phyloP scores from a whole-genome alignment of 1,140 invertebrate genomes.

The Nomia melanderi region DNA sequence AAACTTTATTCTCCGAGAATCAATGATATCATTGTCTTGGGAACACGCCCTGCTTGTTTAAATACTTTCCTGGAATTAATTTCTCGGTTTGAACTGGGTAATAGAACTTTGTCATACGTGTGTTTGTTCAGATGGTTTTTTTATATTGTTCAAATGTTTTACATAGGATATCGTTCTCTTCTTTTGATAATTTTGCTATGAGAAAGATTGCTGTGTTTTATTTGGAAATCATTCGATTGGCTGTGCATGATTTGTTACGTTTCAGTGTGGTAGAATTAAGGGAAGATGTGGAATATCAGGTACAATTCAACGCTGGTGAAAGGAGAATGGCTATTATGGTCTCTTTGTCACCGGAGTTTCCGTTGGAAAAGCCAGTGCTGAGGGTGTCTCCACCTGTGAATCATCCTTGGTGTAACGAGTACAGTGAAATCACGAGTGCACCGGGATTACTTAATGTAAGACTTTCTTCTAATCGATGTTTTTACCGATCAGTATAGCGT shows the following conservation, averaged over 20 bases:
- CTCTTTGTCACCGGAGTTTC: conserved; percentile 85
- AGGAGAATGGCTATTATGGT: conserved; percentile 85
- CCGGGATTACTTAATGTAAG: conserved; percentile 87
- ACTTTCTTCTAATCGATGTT: neutral
- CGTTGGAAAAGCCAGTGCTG: conserved; percentile 87
- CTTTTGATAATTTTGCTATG: too few relatives aligned
- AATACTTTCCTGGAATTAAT: neutral
- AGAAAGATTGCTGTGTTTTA: too few relatives aligned
- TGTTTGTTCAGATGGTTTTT: too few relatives aligned
- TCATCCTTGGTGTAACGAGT: conserved; percentile 87
- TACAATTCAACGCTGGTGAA: conserved; percentile 85
- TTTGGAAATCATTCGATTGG: too few relatives aligned
- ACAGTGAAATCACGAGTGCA: conserved; percentile 85
- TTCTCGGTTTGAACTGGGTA: too few relatives aligned
- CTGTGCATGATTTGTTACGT: too few relatives aligned
- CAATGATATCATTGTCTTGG: conserved; percentile 2
- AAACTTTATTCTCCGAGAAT: neutral
- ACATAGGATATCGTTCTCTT: too few relatives aligned
- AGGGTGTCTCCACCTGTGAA: conserved; percentile 84
- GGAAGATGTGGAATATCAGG: conserved; percentile 86
- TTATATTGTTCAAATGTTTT: too few relatives aligned
- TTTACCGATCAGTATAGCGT: neutral
- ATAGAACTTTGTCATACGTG: too few relatives aligned
- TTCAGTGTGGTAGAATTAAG: conserved; percentile 86
- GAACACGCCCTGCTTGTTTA: neutral